Evolutionary conservation across 2,113 vertebrate genomes (phyloP).

Genomic region (Nycticorax nycticorax): DNA sequence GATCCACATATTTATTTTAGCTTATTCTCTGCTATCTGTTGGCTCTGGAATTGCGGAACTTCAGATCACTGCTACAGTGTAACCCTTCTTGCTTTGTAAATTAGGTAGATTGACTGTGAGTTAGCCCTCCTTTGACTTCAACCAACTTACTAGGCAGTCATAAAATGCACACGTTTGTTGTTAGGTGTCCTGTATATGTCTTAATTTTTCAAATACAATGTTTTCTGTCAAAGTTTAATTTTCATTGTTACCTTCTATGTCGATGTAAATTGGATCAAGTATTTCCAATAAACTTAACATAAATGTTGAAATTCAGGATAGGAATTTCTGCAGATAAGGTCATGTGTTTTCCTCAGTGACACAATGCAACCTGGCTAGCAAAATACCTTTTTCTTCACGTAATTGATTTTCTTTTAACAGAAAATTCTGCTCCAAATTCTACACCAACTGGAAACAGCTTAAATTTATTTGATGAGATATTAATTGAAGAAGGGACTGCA

Average conservation of each 20-base stretch:
- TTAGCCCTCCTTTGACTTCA: not conserved
- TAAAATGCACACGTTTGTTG: not conserved
- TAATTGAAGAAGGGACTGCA: conserved; percentile 89
- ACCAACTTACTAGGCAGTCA: not conserved
- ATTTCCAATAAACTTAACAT: not conserved
- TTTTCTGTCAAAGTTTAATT: not conserved
- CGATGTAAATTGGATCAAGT: not conserved
- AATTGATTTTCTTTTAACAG: conserved; percentile 42
- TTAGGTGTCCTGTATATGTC: not conserved
- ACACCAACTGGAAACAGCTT: conserved; percentile 79
- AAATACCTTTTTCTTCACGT: not conserved
- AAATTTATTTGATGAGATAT: conserved; percentile 93
- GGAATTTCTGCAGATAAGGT: not conserved
- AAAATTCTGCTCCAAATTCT: conserved; percentile 33
- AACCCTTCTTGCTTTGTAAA: not conserved
- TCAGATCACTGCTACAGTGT: not conserved
- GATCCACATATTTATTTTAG: not conserved
- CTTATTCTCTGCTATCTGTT: not conserved
- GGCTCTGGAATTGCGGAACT: not conserved
- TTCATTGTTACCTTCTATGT: not conserved
- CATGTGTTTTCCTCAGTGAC: not conserved
- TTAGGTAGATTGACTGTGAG: not conserved
- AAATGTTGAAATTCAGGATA: not conserved
- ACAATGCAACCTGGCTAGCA: not conserved
- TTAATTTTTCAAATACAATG: not conserved